Base-by-base conservation (phyloP, 2,113 vertebrate genomes). In the Rhynchomys soricoides region DNA sequence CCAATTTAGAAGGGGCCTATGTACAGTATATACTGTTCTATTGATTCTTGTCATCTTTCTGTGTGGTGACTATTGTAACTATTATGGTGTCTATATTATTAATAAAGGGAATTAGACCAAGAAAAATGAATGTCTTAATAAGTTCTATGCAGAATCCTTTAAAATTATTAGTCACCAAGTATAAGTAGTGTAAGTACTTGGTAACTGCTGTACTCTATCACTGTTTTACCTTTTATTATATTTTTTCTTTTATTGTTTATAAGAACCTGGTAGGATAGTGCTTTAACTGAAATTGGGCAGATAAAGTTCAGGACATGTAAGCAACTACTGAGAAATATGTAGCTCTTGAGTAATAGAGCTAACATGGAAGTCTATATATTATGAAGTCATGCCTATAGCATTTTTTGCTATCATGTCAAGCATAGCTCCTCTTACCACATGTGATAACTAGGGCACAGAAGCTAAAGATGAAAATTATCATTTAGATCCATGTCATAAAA, bases 401-500 rank as follows among this genome's bases (percentile, higher is more conserved):
- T 13, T 40, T 59, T 62, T 70, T 45, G 22, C 8, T 75, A 11
- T 50, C 24, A 55, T 62, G 21, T 79, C 55, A 34, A 85, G 89
- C 31, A 19, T 15, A 77, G 29, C 40, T 64, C 8, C 55, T 82
- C 29, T 48, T 4, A 3, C 37, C 48, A 57, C 45, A 45, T 59
- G 3, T 59, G 50, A 15, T 75, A 73, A 85, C 88, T 75, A 77
- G 7, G 24, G 52, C 79, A 92, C 15, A 57, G 15, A 75, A 37
- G 0, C 50, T 75, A 93, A 79, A 82, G 11, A 43, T 93, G 34
- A 66, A 82, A 11, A 64, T 90, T 75, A 55, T 31, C 19, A 92
- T 15, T 88, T 64, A 94, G 26, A 96, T 90, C 13, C 6, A 10
- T 79, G 16, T n/a, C 59, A 62, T 66, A 45, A 95, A 95, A 90